Evolutionary conservation across 2,888 invertebrate genomes (phyloP).

Genomic region (Eupithecia exiguata): DNA sequence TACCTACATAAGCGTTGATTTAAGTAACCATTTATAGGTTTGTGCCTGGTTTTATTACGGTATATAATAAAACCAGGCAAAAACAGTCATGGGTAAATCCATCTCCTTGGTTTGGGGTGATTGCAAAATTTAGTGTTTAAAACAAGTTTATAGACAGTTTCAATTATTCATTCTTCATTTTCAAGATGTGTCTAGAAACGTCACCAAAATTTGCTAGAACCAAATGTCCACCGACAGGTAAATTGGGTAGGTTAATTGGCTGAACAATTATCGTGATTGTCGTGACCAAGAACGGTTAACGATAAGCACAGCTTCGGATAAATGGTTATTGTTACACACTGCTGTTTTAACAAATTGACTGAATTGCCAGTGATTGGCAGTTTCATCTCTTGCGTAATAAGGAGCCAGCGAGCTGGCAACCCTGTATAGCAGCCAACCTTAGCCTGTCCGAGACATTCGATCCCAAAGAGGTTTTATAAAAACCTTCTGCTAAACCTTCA

Average conservation of each 20-base stretch:
- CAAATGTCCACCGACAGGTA: neutral
- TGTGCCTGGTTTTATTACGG: no score
- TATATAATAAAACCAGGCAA: no score
- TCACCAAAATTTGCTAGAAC: neutral
- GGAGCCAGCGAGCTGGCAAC: conserved; percentile 2
- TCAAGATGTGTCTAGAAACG: neutral
- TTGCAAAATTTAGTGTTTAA: no score
- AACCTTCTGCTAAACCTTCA: neutral
- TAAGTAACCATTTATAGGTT: no score
- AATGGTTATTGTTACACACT: conserved; percentile 33
- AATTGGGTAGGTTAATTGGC: conserved; percentile 39
- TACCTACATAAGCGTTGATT: no score
- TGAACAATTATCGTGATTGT: conserved; percentile 48
- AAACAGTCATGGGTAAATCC: no score
- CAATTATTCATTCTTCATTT: no score
- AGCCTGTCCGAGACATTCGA: neutral
- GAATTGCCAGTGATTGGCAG: conserved; percentile 34
- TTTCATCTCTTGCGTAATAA: conserved; percentile 21
- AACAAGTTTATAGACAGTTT: neutral
- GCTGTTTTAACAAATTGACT: conserved; percentile 28
- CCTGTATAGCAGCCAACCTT: neutral
- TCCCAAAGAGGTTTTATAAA: neutral
- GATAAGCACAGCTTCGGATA: conserved; percentile 40
- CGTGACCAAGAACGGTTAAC: conserved; percentile 44
- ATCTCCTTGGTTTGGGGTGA: no score